These are phyloP conservation scores for Parapsyche elsis DNA, from an alignment of 1,140 invertebrate genomes.

Conservation along the genomic window DNA sequence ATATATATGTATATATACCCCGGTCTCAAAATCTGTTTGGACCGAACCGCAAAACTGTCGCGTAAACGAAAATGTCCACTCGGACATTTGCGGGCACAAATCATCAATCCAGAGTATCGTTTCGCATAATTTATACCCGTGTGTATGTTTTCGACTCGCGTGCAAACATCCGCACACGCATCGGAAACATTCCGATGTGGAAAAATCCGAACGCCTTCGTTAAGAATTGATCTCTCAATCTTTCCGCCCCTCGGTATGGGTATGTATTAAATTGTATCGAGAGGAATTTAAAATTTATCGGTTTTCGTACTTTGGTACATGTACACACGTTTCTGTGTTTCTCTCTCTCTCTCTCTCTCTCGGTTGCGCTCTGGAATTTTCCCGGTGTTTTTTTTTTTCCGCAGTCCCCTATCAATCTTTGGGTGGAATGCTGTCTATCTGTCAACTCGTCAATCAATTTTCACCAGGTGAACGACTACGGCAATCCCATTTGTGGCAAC, in stretches of 20 bases:
- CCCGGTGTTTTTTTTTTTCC: neutral
- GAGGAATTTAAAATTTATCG: constrained; percentile 9
- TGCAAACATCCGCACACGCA: too few relatives aligned
- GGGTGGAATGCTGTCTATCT: constrained; percentile 14
- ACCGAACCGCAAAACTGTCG: too few relatives aligned
- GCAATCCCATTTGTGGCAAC: constrained; percentile 1
- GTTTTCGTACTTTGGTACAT: neutral
- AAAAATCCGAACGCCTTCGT: neutral
- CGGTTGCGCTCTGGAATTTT: neutral
- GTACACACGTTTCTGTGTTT: too few relatives aligned
- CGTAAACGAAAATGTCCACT: too few relatives aligned
- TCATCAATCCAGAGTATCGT: too few relatives aligned
- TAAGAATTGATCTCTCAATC: constrained; percentile 23
- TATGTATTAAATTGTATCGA: too few relatives aligned
- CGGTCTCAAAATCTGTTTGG: neutral
- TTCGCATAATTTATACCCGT: too few relatives aligned
- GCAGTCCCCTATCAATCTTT: constrained; percentile 30
- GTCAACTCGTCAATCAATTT: constrained; percentile 37
- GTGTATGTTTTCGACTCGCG: too few relatives aligned
- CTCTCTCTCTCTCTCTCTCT: neutral
- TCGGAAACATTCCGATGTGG: too few relatives aligned
- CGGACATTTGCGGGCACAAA: too few relatives aligned
- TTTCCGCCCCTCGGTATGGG: neutral
- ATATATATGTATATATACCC: neutral
- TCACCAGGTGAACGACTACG: constrained; percentile 9